These are phyloP conservation scores for Atherinosoma microstoma DNA, from an alignment of 2,797 vertebrate genomes.

Conservation along the genomic window DNA sequence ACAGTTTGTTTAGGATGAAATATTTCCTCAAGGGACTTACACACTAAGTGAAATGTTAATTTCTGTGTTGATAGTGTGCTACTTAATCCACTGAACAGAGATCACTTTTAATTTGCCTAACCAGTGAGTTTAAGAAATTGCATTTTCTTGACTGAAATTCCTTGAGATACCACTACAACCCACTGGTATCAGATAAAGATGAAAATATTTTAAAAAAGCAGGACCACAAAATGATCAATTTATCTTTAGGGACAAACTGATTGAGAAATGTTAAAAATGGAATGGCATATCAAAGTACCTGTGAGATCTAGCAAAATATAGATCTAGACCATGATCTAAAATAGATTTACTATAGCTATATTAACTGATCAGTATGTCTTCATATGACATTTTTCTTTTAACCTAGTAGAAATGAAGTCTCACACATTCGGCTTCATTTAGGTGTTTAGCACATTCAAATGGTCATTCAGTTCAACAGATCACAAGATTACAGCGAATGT, in stretches of 20 bases:
- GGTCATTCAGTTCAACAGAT: neutral
- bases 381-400: neutral
- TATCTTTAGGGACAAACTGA: neutral
- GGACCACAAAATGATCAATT: neutral
- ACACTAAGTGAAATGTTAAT: conserved; percentile 1
- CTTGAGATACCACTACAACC: too few relatives aligned
- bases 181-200: too few relatives aligned
- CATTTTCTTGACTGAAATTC: too few relatives aligned
- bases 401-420: neutral
- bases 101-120: neutral
- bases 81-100: neutral
- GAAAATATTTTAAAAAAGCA: too few relatives aligned
- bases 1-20: conserved; percentile 17
- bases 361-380: neutral
- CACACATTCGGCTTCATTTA: neutral
- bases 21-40: neutral
- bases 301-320: neutral
- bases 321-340: too few relatives aligned
- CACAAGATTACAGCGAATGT: neutral
- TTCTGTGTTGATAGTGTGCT: neutral
- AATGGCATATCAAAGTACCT: neutral
- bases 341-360: neutral
- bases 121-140: neutral
- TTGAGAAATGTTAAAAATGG: neutral
- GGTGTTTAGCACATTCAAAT: neutral